phyloP scores from a whole-genome alignment of 2,888 invertebrate genomes.

The Capitulum mitella region DNA sequence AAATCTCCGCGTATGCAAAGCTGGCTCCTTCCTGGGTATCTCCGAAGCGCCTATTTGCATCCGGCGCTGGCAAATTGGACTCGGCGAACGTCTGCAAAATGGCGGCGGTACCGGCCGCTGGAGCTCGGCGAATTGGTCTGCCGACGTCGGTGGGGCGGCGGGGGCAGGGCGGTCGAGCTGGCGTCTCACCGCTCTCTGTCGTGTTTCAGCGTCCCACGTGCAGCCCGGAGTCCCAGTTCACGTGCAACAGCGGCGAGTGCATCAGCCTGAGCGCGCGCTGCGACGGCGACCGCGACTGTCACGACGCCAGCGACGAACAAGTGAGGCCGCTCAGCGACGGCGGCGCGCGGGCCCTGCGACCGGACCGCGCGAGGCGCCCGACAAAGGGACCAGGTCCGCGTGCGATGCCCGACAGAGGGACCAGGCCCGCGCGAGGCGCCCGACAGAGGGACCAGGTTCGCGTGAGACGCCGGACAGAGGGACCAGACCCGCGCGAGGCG shows the following conservation, averaged over 20 bases:
- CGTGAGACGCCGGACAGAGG: no score
- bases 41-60: neutral
- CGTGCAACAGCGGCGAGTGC: conserved; percentile 65
- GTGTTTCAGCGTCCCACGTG: neutral
- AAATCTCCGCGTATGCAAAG: neutral
- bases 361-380: no score
- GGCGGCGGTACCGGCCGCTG: neutral
- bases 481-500: no score
- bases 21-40: neutral
- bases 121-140: neutral
- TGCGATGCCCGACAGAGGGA: no score
- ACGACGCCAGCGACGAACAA: conserved; percentile 72
- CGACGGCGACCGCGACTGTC: conserved; percentile 79
- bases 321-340: no score
- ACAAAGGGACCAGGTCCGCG: no score
- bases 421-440: no score
- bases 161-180: neutral
- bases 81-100: neutral
- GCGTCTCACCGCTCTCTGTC: no score
- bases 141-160: neutral
- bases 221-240: conserved; percentile 58
- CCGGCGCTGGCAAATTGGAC: neutral
- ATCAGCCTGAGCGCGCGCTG: conserved; percentile 74
- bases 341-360: no score
- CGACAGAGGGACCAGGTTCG: no score